A percentile compares a stretch with the other conserved stretches of the same genome.
These are phyloP conservation scores for Blastobasis lacticolella DNA, from an alignment of 2,888 invertebrate genomes.

Conservation along the genomic window DNA sequence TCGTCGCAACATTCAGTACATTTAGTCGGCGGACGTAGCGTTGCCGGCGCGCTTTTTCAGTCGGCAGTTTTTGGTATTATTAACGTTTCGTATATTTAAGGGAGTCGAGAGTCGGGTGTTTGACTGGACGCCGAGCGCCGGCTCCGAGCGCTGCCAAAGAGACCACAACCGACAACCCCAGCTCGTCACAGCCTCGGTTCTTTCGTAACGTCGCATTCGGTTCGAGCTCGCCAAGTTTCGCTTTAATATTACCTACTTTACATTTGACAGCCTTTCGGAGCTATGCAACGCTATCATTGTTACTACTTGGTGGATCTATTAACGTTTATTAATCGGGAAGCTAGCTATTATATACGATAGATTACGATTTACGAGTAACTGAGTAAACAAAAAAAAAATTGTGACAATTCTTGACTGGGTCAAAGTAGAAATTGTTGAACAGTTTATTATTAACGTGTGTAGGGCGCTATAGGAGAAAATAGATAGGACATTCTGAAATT, in stretches of 20 bases:
- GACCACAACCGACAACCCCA: constrained; percentile 1
- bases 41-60: constrained; percentile 17
- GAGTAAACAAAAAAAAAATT: constrained; percentile 10
- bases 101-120: not conserved
- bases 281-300: not conserved
- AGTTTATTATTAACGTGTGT: constrained; percentile 29
- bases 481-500: constrained; percentile 71
- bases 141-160: constrained; percentile 23
- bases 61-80: constrained; percentile 20
- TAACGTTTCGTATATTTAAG: constrained; percentile 4
- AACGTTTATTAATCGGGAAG: constrained; percentile 1
- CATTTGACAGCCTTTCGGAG: no score
- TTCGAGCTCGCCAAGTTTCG: no score
- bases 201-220: not conserved
- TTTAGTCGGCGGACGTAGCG: constrained; percentile 40
- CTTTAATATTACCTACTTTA: not conserved
- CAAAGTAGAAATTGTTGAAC: constrained; percentile 31
- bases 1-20: constrained; percentile 20
- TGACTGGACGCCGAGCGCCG: no score
- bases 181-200: not conserved
- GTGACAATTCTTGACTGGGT: constrained; percentile 35
- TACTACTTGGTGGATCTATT: not conserved
- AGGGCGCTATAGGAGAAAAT: constrained; percentile 43
- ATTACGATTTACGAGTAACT: not conserved
- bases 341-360: constrained; percentile 6